Percentiles rank a stretch among this genome's conserved stretches.
phyloP scores from a whole-genome alignment of 2,888 invertebrate genomes.

The Phalera bucephala region DNA sequence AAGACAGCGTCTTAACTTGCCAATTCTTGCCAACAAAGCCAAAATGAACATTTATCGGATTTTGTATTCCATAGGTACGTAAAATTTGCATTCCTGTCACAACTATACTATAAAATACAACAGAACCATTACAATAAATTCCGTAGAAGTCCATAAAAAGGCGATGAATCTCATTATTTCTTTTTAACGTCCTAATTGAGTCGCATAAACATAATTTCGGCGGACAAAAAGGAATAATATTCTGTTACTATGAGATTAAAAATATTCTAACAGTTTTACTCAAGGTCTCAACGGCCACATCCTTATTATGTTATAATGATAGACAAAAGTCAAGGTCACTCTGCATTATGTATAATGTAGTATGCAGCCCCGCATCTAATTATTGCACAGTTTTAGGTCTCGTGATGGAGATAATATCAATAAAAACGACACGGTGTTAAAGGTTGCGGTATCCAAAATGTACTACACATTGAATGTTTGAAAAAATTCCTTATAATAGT shows the following conservation, averaged over 20 bases:
- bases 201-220: background rate
- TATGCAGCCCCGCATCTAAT: constrained; percentile 12
- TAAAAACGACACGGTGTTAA: background rate
- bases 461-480: too few relatives aligned
- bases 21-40: too few relatives aligned
- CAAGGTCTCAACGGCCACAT: constrained; percentile 18
- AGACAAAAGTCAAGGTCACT: constrained; percentile 22
- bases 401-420: constrained; percentile 6
- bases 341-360: too few relatives aligned
- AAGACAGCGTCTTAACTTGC: too few relatives aligned
- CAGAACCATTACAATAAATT: constrained; percentile 9
- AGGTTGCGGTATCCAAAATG: background rate
- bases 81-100: too few relatives aligned
- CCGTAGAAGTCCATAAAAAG: too few relatives aligned
- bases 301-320: constrained; percentile 22
- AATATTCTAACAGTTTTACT: constrained; percentile 10
- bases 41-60: too few relatives aligned
- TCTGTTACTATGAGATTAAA: constrained; percentile 3
- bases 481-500: too few relatives aligned
- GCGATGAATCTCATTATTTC: too few relatives aligned
- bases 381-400: constrained; percentile 10
- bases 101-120: too few relatives aligned
- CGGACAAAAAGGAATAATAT: background rate
- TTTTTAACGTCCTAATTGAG: too few relatives aligned
- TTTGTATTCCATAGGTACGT: too few relatives aligned